A percentile compares a stretch with the other conserved stretches of the same genome.
These are phyloP conservation scores for Crambe crambe DNA, from an alignment of 37 sponge, comb jelly and placozoan genomes.

Conservation along the genomic window DNA sequence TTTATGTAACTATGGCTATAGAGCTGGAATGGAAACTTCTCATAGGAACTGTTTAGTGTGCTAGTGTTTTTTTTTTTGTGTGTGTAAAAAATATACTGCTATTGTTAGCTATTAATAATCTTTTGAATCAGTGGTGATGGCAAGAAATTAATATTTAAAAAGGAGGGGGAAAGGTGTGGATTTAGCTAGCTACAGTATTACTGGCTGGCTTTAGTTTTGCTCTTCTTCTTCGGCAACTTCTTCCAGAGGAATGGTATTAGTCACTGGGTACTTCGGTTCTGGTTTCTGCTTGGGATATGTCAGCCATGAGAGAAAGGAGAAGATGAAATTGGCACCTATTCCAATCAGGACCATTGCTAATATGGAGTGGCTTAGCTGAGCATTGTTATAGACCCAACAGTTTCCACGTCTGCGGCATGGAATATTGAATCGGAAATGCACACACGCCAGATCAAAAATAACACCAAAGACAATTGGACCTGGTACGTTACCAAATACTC, in stretches of 20 bases:
- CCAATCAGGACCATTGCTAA: not conserved
- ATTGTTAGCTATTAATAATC: too few species aligned
- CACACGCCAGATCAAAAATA: conserved; percentile 63
- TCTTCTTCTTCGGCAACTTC: too few species aligned
- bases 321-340: not conserved
- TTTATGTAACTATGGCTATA: not conserved
- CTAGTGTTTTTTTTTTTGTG: too few species aligned
- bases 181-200: not conserved
- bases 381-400: conserved; percentile 76
- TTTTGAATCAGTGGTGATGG: too few species aligned
- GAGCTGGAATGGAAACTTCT: too few species aligned
- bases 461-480: conserved; percentile 72
- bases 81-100: not conserved
- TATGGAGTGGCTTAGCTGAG: conserved; percentile 20
- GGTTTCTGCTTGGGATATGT: conserved; percentile 10
- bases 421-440: conserved; percentile 46
- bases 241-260: too few species aligned
- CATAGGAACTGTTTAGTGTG: too few species aligned
- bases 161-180: too few species aligned
- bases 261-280: not conserved
- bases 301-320: conserved; percentile 8
- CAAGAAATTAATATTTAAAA: too few species aligned
- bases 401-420: conserved; percentile 56
- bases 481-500: conserved; percentile 60
- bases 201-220: too few species aligned